Evolutionary conservation across 2,797 vertebrate genomes (phyloP).

Genomic region (Sebastes goodei): DNA sequence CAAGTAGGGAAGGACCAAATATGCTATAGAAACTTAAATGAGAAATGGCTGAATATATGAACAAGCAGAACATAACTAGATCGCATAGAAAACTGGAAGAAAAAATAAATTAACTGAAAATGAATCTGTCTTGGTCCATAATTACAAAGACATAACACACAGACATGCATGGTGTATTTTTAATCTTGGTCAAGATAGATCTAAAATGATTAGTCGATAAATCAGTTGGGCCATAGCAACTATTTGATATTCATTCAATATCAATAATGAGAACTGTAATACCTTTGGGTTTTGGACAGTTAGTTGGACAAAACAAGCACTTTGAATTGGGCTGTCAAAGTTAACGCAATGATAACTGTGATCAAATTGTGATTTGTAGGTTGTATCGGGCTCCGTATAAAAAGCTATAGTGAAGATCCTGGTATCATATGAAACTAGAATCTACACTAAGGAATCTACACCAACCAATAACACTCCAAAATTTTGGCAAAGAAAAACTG

Average conservation of each 20-base stretch:
- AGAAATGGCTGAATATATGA: background rate
- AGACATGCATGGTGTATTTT: background rate
- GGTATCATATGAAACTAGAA: too few species aligned
- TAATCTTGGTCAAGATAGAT: background rate
- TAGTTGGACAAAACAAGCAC: background rate
- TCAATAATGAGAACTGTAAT: background rate
- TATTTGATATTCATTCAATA: background rate
- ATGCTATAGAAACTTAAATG: background rate
- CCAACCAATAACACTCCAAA: too few species aligned
- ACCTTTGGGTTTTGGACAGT: background rate
- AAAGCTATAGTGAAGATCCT: too few species aligned
- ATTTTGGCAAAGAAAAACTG: too few species aligned
- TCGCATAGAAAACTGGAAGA: background rate
- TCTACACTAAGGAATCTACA: too few species aligned
- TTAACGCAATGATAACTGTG: too few species aligned
- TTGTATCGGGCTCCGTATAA: too few species aligned
- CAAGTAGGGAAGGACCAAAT: background rate
- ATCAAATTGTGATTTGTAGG: too few species aligned
- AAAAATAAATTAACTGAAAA: background rate
- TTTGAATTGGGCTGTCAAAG: too few species aligned
- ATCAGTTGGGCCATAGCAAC: fast-evolving
- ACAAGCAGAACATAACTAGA: background rate
- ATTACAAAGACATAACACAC: background rate
- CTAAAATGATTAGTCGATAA: background rate
- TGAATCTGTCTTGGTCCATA: background rate